A percentile compares a stretch with the other conserved stretches of the same genome.
Evolutionary conservation across 2,113 vertebrate species (phyloP).

Genomic region (Columba livia): DNA sequence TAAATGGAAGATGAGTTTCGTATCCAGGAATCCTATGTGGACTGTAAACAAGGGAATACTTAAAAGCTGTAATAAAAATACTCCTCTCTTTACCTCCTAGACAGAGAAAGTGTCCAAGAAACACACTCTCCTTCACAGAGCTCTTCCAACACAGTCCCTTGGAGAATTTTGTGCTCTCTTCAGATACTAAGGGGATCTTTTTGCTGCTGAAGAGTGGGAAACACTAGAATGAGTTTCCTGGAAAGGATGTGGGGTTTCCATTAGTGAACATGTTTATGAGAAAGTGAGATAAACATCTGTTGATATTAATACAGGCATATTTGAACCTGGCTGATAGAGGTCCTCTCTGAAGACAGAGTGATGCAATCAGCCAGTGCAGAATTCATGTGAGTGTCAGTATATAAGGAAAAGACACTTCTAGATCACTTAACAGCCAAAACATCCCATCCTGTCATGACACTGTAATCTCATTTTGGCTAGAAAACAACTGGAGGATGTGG

Average conservation of each 20-base stretch:
- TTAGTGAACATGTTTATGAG: neutral
- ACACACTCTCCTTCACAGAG: neutral
- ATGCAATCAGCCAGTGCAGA: fast-evolving
- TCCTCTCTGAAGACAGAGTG: neutral
- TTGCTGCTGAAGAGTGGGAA: neutral
- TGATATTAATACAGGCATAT: fast-evolving
- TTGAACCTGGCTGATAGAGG: neutral
- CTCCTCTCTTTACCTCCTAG: neutral
- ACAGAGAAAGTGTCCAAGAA: neutral
- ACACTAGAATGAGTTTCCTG: neutral
- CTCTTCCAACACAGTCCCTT: neutral
- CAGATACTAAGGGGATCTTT: neutral
- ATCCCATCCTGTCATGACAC: fast-evolving
- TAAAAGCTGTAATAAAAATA: neutral
- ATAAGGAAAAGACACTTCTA: neutral
- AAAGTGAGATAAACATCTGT: neutral
- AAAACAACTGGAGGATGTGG: neutral
- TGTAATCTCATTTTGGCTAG: neutral
- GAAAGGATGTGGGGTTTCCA: neutral
- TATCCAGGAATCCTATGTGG: neutral
- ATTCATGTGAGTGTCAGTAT: no score
- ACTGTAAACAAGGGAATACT: neutral
- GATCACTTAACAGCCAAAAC: fast-evolving
- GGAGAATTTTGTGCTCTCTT: neutral
- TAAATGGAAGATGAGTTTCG: neutral